Conservation (phyloP, 2,888 invertebrate genomes). For the Rhyacophila evoluta region DNA sequence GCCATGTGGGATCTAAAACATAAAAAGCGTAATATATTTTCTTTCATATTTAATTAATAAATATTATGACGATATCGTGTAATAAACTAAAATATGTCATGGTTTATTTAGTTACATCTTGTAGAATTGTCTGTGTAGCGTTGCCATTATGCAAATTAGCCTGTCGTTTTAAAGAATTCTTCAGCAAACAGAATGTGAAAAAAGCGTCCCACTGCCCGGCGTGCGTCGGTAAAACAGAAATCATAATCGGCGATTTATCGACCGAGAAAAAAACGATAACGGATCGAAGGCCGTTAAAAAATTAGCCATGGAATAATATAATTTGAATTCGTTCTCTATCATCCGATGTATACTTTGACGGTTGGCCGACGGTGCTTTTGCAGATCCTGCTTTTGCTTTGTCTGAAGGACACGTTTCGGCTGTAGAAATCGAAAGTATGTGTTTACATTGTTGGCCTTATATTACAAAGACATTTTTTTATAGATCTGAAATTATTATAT, state of each 20-base stretch:
- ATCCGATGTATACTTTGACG: not conserved
- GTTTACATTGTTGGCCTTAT: not conserved
- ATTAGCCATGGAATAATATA: not conserved
- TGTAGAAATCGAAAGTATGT: not conserved
- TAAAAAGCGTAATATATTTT: too few species aligned
- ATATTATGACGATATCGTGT: too few species aligned
- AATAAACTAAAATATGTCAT: too few species aligned
- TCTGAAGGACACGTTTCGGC: not conserved
- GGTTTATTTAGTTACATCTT: too few species aligned
- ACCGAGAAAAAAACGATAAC: slow-evolving; percentile 9
- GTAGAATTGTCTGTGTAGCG: too few species aligned
- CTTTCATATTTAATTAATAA: too few species aligned
- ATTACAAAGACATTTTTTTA: too few species aligned
- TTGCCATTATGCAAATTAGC: not conserved
- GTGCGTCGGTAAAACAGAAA: slow-evolving; percentile 7
- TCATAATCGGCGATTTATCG: slow-evolving; percentile 22
- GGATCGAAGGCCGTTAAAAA: slow-evolving; percentile 15
- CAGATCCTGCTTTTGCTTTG: not conserved
- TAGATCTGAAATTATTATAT: too few species aligned
- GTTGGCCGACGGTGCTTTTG: not conserved
- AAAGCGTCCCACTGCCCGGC: slow-evolving; percentile 1
- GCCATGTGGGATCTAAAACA: too few species aligned
- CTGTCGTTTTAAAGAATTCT: slow-evolving; percentile 8
- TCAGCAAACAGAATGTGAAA: slow-evolving; percentile 4
- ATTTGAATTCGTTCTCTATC: not conserved